Evolutionary conservation across 2,113 vertebrate species (phyloP).

Genomic region (Bos indicus): DNA sequence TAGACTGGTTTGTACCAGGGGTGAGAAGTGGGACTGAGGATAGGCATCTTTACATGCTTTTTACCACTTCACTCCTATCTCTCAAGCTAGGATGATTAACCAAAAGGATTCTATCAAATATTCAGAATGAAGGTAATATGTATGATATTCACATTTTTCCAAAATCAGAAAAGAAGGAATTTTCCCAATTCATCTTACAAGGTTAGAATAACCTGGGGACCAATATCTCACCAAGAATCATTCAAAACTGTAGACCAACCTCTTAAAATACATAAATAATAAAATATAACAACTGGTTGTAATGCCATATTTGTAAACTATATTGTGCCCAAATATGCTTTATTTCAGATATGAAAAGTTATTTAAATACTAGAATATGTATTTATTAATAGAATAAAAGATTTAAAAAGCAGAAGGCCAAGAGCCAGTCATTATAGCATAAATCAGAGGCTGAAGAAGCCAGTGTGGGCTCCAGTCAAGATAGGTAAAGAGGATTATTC

Average conservation of each 20-base stretch:
- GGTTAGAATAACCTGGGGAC: neutral
- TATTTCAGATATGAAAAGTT: neutral
- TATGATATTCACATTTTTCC: neutral
- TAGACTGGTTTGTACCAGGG: neutral
- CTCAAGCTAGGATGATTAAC: neutral
- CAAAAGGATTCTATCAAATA: neutral
- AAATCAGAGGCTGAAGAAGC: neutral
- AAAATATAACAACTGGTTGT: neutral
- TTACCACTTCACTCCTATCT: neutral
- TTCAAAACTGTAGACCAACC: neutral
- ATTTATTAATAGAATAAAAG: neutral
- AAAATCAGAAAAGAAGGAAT: neutral
- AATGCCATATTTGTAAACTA: neutral
- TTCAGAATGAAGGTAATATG: neutral
- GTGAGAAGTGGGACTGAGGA: fast-evolving
- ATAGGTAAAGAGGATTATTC: neutral
- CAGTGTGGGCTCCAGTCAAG: neutral
- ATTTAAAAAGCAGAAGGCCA: neutral
- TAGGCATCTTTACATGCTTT: neutral
- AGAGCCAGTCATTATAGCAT: neutral
- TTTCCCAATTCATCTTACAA: neutral
- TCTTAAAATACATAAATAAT: neutral
- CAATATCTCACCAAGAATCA: neutral
- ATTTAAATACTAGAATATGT: neutral
- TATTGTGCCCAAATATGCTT: neutral